Conservation (phyloP, 2,888 invertebrate genomes). For the Vannuccia rotundouncinata region DNA sequence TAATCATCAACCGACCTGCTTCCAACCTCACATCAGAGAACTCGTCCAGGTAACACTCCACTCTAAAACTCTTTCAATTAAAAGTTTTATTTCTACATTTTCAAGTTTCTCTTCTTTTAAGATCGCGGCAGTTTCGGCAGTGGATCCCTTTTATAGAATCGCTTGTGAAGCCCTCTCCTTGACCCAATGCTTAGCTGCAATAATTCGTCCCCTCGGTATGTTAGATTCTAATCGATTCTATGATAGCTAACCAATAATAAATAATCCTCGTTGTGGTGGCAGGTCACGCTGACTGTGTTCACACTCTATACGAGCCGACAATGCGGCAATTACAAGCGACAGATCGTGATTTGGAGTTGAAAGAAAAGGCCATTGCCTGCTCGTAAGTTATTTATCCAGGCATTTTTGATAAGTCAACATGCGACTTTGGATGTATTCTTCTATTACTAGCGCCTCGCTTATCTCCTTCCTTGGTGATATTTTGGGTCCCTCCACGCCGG, state of each 20-base stretch:
- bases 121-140: background rate
- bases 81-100: background rate
- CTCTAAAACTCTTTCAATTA: background rate
- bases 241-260: slow-evolving; percentile 32
- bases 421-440: slow-evolving; percentile 23
- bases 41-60: background rate
- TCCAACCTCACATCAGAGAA: slow-evolving; percentile 50
- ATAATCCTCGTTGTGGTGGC: slow-evolving; percentile 51
- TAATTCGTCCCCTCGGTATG: slow-evolving; percentile 63
- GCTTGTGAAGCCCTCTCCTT: slow-evolving; percentile 89
- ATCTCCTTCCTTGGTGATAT: slow-evolving; percentile 83
- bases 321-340: slow-evolving; percentile 78
- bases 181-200: slow-evolving; percentile 83
- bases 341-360: slow-evolving; percentile 97
- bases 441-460: slow-evolving; percentile 67
- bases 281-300: slow-evolving; percentile 61
- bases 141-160: slow-evolving; percentile 93
- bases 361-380: slow-evolving; percentile 91
- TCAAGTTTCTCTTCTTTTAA: background rate
- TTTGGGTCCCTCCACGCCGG: slow-evolving; percentile 67
- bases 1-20: slow-evolving; percentile 65
- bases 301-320: slow-evolving; percentile 68
- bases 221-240: no score
- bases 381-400: slow-evolving; percentile 60
- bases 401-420: background rate